A percentile compares a stretch with the other conserved stretches of the same genome.
Evolutionary conservation across 2,888 invertebrate genomes (phyloP).

Genomic region (Sinopyrophorus schimmeli): DNA sequence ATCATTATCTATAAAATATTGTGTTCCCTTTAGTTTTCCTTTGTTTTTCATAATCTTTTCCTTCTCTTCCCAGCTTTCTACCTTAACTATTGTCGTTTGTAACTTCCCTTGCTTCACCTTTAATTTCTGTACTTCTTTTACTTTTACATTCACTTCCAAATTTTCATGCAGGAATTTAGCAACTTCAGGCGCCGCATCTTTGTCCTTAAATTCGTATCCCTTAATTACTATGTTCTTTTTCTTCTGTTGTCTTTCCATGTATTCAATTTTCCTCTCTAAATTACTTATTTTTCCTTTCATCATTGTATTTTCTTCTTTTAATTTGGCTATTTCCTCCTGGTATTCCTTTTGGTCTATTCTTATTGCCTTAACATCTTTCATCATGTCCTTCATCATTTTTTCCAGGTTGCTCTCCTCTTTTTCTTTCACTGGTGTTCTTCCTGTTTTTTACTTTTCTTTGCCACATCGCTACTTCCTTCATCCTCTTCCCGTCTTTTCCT

Average conservation of each 20-base stretch:
- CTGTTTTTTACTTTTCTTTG: slow-evolving; percentile 1
- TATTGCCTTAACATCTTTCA: slow-evolving; percentile 5
- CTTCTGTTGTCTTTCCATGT: slow-evolving; percentile 2
- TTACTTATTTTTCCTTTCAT: background rate
- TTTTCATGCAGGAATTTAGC: background rate
- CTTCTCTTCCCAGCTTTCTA: slow-evolving; percentile 2
- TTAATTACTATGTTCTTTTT: slow-evolving; percentile 1
- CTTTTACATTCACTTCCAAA: slow-evolving; percentile 1
- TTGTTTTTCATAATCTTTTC: slow-evolving; percentile 2
- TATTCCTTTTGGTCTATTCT: background rate
- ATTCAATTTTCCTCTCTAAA: slow-evolving; percentile 1
- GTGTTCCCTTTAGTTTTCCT: slow-evolving; percentile 5
- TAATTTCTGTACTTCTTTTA: slow-evolving; percentile 3
- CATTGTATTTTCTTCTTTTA: background rate
- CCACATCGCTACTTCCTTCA: background rate
- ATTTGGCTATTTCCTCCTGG: background rate
- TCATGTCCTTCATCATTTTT: slow-evolving; percentile 5
- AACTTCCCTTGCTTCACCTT: slow-evolving; percentile 4
- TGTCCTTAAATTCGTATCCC: slow-evolving; percentile 1
- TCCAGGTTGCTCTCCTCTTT: slow-evolving; percentile 5
- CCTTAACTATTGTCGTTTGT: slow-evolving; percentile 2
- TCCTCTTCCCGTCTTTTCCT: slow-evolving; percentile 6
- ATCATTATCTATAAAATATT: slow-evolving; percentile 10
- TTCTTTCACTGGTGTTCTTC: background rate
- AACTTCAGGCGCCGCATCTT: slow-evolving; percentile 2